Conservation (phyloP, 2,113 vertebrate species). For the Hydrochoerus hydrochaeris region DNA sequence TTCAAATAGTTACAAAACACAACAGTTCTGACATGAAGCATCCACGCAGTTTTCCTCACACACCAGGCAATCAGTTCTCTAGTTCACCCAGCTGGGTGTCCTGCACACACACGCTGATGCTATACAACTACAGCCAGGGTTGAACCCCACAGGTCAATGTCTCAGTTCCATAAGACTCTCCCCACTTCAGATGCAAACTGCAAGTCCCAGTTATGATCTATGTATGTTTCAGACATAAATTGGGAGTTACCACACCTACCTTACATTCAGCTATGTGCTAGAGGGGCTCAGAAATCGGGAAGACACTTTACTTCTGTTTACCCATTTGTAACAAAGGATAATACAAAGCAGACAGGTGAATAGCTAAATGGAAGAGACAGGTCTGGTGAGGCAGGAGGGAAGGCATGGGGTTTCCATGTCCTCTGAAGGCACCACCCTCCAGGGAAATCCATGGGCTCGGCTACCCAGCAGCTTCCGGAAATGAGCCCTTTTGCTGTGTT, state of each 20-base stretch:
- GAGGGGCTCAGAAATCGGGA: neutral
- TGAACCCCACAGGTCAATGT: neutral
- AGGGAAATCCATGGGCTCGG: neutral
- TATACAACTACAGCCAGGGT: neutral
- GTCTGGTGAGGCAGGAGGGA: neutral
- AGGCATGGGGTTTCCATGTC: too few relatives aligned
- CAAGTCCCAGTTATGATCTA: neutral
- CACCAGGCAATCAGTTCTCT: neutral
- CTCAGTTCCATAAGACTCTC: neutral
- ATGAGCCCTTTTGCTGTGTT: neutral
- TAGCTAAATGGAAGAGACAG: neutral
- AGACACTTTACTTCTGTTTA: neutral
- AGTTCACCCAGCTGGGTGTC: neutral
- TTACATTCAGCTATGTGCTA: neutral
- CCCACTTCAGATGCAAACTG: too few relatives aligned
- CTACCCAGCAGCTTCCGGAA: neutral
- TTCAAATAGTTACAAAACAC: neutral
- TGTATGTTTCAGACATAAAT: neutral
- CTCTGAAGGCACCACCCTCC: too few relatives aligned
- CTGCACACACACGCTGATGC: neutral
- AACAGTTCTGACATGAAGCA: neutral
- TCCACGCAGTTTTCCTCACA: neutral
- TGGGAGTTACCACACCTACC: neutral
- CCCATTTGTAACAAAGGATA: neutral
- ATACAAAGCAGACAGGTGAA: neutral